Conservation (phyloP, 2,888 invertebrate genomes). For the Cylloceria caligata region DNA sequence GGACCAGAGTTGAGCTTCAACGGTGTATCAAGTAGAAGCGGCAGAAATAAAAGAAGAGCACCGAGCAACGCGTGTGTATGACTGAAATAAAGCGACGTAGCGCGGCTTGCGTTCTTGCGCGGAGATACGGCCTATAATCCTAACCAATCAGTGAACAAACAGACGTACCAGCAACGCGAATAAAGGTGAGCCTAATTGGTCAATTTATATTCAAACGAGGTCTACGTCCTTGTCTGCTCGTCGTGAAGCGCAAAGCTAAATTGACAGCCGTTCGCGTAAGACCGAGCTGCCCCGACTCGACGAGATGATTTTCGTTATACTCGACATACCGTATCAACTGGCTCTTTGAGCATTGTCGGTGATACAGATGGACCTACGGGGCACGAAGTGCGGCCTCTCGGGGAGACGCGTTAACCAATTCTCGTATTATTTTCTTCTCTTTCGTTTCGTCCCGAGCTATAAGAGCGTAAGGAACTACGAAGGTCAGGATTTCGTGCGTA, state of each 20-base stretch:
- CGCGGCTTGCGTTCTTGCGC: conserved; percentile 40
- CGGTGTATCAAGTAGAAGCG: conserved; percentile 15
- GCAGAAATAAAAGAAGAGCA: conserved; percentile 25
- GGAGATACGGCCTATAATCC: conserved; percentile 75
- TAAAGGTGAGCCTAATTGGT: conserved; percentile 82
- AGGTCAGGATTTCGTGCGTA: conserved; percentile 33
- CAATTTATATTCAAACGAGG: conserved; percentile 83
- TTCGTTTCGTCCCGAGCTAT: not conserved
- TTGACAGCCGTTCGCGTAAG: conserved; percentile 71
- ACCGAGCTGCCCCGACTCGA: conserved; percentile 50
- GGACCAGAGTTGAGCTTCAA: conserved; percentile 65
- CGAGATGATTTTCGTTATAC: conserved; percentile 59
- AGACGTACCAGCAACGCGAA: conserved; percentile 76
- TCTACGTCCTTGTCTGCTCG: conserved; percentile 71
- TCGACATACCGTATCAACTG: conserved; percentile 9
- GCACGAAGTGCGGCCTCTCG: too few relatives aligned
- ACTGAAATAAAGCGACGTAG: conserved; percentile 43
- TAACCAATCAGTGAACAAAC: conserved; percentile 82
- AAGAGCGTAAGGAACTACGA: conserved; percentile 6
- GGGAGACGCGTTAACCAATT: not conserved
- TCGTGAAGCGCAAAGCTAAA: conserved; percentile 66
- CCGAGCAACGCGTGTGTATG: not conserved
- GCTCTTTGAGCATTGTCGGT: not conserved
- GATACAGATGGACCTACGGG: not conserved
- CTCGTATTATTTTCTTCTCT: conserved; percentile 13